phyloP scores from a whole-genome alignment of 35 echinoderm and acorn worm genomes.

The Lytechinus variegatus region DNA sequence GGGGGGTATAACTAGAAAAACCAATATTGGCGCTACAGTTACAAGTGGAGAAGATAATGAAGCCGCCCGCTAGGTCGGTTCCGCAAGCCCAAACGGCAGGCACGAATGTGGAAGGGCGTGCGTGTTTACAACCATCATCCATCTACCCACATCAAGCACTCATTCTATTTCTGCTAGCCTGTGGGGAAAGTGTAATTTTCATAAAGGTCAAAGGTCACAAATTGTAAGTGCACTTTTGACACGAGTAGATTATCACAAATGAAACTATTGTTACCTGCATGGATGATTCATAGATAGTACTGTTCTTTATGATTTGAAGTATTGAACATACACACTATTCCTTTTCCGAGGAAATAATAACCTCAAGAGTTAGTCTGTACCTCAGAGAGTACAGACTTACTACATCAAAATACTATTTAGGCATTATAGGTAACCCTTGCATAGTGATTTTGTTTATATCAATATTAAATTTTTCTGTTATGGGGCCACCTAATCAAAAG shows the following conservation, averaged over 20 bases:
- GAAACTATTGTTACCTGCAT: neutral
- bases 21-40: slow-evolving; percentile 53
- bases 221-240: neutral
- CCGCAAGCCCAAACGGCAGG: neutral
- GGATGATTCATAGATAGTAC: neutral
- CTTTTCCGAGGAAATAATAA: no score
- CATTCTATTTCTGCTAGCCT: neutral
- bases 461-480: no score
- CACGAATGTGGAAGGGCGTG: neutral
- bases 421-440: no score
- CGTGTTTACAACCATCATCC: neutral
- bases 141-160: neutral
- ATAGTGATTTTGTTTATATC: no score
- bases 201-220: neutral
- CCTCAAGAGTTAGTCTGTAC: no score
- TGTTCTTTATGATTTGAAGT: no score
- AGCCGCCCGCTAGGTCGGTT: slow-evolving; percentile 21
- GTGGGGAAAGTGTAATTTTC: neutral
- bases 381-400: no score
- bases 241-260: neutral
- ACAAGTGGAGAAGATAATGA: slow-evolving; percentile 30
- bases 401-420: no score
- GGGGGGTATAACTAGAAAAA: slow-evolving; percentile 53
- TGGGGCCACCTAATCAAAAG: no score
- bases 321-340: no score